Base-by-base conservation (phyloP, 2,797 vertebrate species). In the Tachyglossus aculeatus region DNA sequence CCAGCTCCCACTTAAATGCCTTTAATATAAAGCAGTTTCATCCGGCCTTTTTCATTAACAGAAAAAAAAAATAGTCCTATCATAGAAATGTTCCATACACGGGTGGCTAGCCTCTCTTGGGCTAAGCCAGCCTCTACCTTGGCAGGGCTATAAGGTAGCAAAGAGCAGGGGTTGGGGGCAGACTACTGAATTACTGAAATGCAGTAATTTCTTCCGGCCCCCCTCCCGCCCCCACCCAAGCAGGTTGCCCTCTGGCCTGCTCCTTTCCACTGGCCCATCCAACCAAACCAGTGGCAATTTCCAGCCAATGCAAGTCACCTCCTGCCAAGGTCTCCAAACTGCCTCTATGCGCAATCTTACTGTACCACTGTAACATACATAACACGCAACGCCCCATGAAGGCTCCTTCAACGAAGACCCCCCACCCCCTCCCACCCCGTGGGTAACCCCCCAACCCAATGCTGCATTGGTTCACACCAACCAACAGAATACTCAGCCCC, bases 11-110 rank as follows among this genome's bases (percentile, higher is more conserved):
- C 58, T 59, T 71, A 24, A 24, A 40, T 32, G 5, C 1, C 90
- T 91, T 88, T 77, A 82, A 74, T 64, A 67, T 81, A 86, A 85
- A 87, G 82, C 73, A 69, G 44, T 51, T 18, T 18, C n/a, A 3
- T 5, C 21, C 4, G 18, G 4, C 22, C 56, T 76, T 75, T 40
- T 59, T 77, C 56, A 52, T 10, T 14, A 1, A 27, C n/a, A 25
- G 77, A 2, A 4, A 77, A 77, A 69, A 63, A 84, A 74, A 74
- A 71, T 74, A 72, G 68, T 67, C 61, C 51, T 72, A 37, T 1
- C 68, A 78, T 77, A 82, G 82, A 87, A 85, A 85, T 89, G 79
- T 86, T 83, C 41, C 64, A 59, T 48, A 24, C 8, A 24, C 31
- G 45, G 13, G 29, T 27, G 44, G 27, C 7, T 4, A 9, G 29